phyloP scores from a whole-genome alignment of 2,113 vertebrate species.

The Muntiacus reevesi region DNA sequence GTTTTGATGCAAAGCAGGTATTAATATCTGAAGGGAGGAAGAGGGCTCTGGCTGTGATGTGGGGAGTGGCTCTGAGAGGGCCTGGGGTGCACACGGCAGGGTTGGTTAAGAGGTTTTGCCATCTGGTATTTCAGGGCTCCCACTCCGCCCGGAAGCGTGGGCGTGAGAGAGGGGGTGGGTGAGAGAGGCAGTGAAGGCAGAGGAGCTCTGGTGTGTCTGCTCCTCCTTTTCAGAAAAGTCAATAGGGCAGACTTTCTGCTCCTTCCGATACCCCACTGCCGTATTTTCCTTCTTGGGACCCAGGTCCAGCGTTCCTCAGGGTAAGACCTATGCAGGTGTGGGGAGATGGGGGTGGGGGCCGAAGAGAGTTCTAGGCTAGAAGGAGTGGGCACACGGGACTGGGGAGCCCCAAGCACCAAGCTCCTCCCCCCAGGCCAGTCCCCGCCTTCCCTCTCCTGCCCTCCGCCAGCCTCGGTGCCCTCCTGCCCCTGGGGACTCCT shows the following conservation, averaged over 20 bases:
- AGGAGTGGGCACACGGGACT: background rate
- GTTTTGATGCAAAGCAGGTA: background rate
- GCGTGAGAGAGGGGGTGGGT: background rate
- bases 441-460: background rate
- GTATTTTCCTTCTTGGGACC: background rate
- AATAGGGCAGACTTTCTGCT: background rate
- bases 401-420: background rate
- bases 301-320: background rate
- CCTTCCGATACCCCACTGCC: background rate
- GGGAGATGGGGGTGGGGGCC: background rate
- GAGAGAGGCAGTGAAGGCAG: background rate
- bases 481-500: background rate
- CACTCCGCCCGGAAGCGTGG: background rate
- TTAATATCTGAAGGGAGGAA: background rate
- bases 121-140: background rate
- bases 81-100: background rate
- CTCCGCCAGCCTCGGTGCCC: background rate
- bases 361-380: background rate
- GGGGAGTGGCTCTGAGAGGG: background rate
- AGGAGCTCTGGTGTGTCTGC: background rate
- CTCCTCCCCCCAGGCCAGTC: background rate
- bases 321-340: background rate
- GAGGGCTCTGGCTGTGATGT: background rate
- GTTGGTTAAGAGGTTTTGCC: background rate
- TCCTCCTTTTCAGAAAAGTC: background rate